Conservation (phyloP, 2,797 vertebrate genomes). For the Pangasius mekongensis region DNA sequence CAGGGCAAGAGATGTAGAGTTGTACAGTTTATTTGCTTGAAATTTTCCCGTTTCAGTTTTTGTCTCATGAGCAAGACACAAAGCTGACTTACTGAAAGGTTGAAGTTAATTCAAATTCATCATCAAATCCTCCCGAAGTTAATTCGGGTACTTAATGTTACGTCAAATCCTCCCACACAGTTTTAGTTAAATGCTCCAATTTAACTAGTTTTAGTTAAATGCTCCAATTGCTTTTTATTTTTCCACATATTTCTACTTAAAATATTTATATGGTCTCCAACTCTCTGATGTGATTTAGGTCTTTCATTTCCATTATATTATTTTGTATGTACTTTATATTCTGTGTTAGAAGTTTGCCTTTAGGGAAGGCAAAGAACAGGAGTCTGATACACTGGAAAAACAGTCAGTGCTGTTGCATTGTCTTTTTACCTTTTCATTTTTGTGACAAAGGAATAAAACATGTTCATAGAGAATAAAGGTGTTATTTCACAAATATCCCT, state of each 20-base stretch:
- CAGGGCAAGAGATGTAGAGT: background rate
- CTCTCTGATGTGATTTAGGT: background rate
- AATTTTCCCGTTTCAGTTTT: background rate
- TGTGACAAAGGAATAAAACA: constrained; percentile 5
- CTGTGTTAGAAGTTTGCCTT: constrained; percentile 71
- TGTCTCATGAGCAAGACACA: background rate
- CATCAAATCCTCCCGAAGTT: background rate
- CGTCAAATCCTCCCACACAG: background rate
- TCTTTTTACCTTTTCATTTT: constrained; percentile 27
- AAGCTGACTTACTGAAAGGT: background rate
- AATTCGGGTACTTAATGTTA: background rate
- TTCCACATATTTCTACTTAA: background rate
- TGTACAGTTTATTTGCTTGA: background rate
- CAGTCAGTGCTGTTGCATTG: constrained; percentile 57
- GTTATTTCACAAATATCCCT: background rate
- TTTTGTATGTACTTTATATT: constrained; percentile 59
- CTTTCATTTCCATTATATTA: constrained; percentile 60
- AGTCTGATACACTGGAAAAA: constrained; percentile 82
- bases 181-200: background rate
- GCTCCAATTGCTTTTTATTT: background rate
- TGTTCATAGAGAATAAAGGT: background rate
- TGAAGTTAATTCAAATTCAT: background rate
- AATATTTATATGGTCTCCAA: constrained; percentile 7
- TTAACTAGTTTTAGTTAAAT: too few relatives aligned
- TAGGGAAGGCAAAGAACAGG: constrained; percentile 69